Evolutionary conservation across 2,113 vertebrate genomes (phyloP), one percentile per base, ranked within the genome.

Genomic region (Illadopsis cleaveri): DNA sequence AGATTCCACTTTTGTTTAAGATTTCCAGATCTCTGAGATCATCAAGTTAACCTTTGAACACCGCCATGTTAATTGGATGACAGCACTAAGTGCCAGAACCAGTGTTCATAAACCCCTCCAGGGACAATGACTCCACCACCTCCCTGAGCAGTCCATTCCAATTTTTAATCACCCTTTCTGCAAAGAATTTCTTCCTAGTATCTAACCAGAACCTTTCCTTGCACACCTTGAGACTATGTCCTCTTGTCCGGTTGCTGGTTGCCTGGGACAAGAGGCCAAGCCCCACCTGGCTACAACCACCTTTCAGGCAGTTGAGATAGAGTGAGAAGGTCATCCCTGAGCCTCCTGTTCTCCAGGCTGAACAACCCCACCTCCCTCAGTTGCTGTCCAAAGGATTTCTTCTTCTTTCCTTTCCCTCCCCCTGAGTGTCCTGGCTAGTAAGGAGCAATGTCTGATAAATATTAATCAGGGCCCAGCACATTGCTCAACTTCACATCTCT

Each of bases 41-140:
- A 23, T 48, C 0, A 0, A 68, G 30, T 47, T 10, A 68, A 22
- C 13, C 11, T n/a, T 53, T 53, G 45, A 60, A 53, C 28, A 40
- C 3, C 1, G 9, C 5, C 6, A 40, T 18, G 7, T 30, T 12
- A 45, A 68, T 16, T 5, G 12, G 15, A 66, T 2, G 18, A 65
- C 17, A 28, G 38, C 11, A 53, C 15, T 15, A 38, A 66, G 28
- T 30, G 33, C 27, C 23, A 79, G 5, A 35, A 30, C 11, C 13
- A 53, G 11, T 35, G 28, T 60, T 35, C 78, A 40, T 10, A 68
- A 68, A 61, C 5, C 47, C 4, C 24, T 40, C 7, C 13, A 60
- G 38, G 7, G 7, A 17, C 0, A 0, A 12, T 30, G 45, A n/a
- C 5, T 66, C 57, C 11, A 71, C 21, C 11, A 31, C 21, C 22